Evolutionary conservation across 1,140 invertebrate genomes (phyloP), one percentile per base, ranked within the genome.

Genomic region (Mactra quadrangularis): DNA sequence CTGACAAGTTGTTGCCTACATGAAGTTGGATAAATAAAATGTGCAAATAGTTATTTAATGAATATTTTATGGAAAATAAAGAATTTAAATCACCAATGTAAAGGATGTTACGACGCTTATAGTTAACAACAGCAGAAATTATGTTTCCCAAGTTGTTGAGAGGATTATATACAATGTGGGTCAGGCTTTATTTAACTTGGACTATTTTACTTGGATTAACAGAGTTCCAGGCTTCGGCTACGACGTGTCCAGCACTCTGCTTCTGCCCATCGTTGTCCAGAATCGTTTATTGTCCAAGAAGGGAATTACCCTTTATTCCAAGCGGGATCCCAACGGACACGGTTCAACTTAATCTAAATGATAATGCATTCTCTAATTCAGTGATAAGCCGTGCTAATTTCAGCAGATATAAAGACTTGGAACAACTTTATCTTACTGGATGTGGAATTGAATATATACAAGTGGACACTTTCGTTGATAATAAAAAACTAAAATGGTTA

Each of bases 401-500:
- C 72, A 88, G 89, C 1, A 60, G 82, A 60, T 88, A 91, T 38
- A 59, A 62, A 25, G 82, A 87, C 52, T 64, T 93, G 19, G 87
- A 90, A 77, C 89, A 91, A 62, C 71, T 93, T n/a, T 93, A 90
- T 71, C 45, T 93, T 60, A 92, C 87, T 55, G 88, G 88, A 27
- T 93, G 92, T 70, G 91, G 91, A n/a, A 91, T 93, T 55, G 89
- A 91, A 71, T 87, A 85, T 13, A 90, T 93, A 29, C 85, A 88
- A 35, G 85, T 90, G 33, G 91, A 91, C 66, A 90, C 91, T 6
- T 93, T 93, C 81, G 59, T 86, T 25, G 90, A 92, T 55, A 83
- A 92, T 33, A 82, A 76, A 1, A 89, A 90, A 25, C 75, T 93
- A n/a, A 87, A 88, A 83, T 92, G 91, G 91, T 68, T 93, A 41